These are phyloP conservation scores for Mormyrus proboscirostris DNA, from an alignment of 2,797 vertebrate species.

Conservation along the genomic window DNA sequence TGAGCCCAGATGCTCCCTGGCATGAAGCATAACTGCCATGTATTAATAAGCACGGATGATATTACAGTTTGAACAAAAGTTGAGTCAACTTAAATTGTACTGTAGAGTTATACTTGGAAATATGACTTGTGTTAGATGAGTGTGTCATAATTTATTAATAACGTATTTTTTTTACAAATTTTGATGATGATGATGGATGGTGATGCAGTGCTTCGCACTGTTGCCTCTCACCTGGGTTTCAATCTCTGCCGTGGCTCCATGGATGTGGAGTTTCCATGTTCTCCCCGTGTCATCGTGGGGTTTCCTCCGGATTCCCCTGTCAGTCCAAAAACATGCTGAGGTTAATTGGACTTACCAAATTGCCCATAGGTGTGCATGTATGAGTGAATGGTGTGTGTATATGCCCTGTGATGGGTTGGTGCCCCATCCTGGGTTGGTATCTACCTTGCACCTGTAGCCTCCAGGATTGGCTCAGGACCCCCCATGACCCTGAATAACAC, in stretches of 20 bases:
- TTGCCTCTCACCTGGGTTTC: neutral
- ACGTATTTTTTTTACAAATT: neutral
- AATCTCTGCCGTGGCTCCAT: too few relatives aligned
- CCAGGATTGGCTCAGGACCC: neutral
- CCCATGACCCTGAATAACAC: neutral
- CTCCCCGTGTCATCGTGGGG: neutral
- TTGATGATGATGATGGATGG: neutral
- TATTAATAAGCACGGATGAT: neutral
- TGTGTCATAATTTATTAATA: neutral
- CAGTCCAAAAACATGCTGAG: neutral
- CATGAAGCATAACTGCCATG: neutral
- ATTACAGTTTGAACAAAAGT: neutral
- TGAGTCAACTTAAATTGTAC: neutral
- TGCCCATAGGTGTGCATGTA: neutral
- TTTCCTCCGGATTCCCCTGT: neutral
- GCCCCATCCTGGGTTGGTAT: neutral
- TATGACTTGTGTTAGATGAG: neutral
- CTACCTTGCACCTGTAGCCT: neutral
- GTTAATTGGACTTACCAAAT: neutral
- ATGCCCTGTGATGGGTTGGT: neutral
- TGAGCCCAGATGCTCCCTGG: neutral
- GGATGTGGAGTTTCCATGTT: neutral
- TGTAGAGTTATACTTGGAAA: neutral
- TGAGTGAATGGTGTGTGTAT: neutral
- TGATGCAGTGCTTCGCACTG: neutral